These are phyloP conservation scores for Vulpes ferrilata DNA, from an alignment of 2,113 vertebrate genomes.

Conservation along the genomic window DNA sequence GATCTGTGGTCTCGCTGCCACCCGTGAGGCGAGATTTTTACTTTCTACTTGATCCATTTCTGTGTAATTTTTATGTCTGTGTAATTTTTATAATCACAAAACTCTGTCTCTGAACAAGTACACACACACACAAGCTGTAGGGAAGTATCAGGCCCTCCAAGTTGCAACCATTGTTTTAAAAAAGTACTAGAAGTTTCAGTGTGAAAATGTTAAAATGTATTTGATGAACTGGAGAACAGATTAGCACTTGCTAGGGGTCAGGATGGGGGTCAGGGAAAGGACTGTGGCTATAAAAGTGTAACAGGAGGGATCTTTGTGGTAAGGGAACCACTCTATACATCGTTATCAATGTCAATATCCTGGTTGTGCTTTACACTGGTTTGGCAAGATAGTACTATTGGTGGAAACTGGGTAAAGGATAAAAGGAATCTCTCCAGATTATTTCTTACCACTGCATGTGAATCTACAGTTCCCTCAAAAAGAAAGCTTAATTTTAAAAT, in stretches of 20 bases:
- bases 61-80: not conserved
- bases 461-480: constrained; percentile 1
- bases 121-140: not conserved
- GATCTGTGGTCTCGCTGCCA: not conserved
- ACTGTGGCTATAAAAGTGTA: not conserved
- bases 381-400: not conserved
- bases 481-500: not conserved
- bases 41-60: not conserved
- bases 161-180: not conserved
- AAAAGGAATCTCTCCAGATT: not conserved
- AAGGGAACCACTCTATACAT: not conserved
- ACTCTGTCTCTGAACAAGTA: not conserved
- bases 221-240: not conserved
- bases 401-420: not conserved
- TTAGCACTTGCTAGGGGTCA: not conserved
- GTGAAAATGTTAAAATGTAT: constrained; percentile 14
- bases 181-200: not conserved
- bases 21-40: not conserved
- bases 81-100: not conserved
- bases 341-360: not conserved
- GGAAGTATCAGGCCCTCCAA: not conserved
- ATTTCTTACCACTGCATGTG: not conserved
- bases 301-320: not conserved
- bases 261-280: not conserved
- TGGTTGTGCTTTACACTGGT: not conserved